phyloP scores from a whole-genome alignment of 1,140 invertebrate species.

The Orius insidiosus region DNA sequence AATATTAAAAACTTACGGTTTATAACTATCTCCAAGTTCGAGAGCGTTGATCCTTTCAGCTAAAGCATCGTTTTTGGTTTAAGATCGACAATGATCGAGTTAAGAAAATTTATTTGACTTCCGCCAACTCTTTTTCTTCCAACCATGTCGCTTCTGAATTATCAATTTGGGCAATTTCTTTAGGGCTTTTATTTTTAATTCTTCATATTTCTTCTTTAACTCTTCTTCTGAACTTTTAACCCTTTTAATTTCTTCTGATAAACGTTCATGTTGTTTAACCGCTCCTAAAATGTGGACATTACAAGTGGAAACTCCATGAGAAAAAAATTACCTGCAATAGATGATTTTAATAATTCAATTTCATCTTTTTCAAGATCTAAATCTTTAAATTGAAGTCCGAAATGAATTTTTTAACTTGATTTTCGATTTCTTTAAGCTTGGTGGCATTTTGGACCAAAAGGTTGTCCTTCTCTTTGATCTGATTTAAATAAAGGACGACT shows the following conservation, averaged over 20 bases:
- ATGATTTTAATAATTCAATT: neutral
- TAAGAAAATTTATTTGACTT: constrained; percentile 79
- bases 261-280: neutral
- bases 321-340: neutral
- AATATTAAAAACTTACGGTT: constrained; percentile 9
- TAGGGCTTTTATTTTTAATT: constrained; percentile 22
- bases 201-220: constrained; percentile 13
- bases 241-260: constrained; percentile 4
- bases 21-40: constrained; percentile 4
- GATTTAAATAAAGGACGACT: too few species aligned
- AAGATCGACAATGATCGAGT: constrained; percentile 92
- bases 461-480: too few species aligned
- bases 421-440: constrained; percentile 1
- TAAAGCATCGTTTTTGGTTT: constrained; percentile 73
- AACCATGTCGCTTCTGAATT: constrained; percentile 16
- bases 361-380: neutral
- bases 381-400: neutral
- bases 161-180: neutral
- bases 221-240: constrained; percentile 16
- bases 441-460: neutral
- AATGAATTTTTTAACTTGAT: neutral
- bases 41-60: constrained; percentile 59
- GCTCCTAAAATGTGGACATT: neutral
- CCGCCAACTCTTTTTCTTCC: constrained; percentile 44
- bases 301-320: too few species aligned